Evolutionary conservation across 2,888 invertebrate genomes (phyloP), one percentile per base, ranked within the genome.

Genomic region (Metalampra italica): DNA sequence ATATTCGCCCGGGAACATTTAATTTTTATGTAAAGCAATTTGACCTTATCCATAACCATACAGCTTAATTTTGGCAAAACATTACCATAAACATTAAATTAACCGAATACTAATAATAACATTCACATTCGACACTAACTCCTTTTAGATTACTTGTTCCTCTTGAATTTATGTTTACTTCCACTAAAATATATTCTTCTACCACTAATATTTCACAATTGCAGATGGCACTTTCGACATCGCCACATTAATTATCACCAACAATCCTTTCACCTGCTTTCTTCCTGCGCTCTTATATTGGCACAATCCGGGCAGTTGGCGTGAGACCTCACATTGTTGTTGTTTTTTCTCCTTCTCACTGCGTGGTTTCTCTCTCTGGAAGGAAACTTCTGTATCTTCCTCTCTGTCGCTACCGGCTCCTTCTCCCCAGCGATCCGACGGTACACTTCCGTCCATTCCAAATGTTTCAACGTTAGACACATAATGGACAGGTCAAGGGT

Each of bases 341-440:
- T 89, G 56, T 86, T 90, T 55, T 91, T 90, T 49, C 67, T 69
- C 57, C 93, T 90, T 47, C 93, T 82, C 40, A 94, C 91, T 37
- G 93, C 93, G 65, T 91, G 91, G 72, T 93, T 92, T 57, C 94
- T 90, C 66, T 93, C 93, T 40, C 93, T 88, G 0, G 92, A 92
- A 0, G 93, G 93, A 71, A 93, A 93, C 64, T 92, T 92, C 48
- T 93, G 92, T 60, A 85, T 77, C 52, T 78, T 82, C 52, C 66
- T 71, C 54, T 65, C 62, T 15, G 54, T 51, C 43, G 65, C 64
- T 42, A 64, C 64, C 44, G 63, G 57, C 15, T 79, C 76, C 46
- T 66, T 70, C 39, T 80, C 82, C 15, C 76, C 76, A 30, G 68
- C 68, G 30, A 86, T 65, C 30, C 78, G 75, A 43, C 80, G 73